These are phyloP conservation scores for Nycticebus coucang DNA, from an alignment of 2,113 vertebrate genomes.

Conservation along the genomic window DNA sequence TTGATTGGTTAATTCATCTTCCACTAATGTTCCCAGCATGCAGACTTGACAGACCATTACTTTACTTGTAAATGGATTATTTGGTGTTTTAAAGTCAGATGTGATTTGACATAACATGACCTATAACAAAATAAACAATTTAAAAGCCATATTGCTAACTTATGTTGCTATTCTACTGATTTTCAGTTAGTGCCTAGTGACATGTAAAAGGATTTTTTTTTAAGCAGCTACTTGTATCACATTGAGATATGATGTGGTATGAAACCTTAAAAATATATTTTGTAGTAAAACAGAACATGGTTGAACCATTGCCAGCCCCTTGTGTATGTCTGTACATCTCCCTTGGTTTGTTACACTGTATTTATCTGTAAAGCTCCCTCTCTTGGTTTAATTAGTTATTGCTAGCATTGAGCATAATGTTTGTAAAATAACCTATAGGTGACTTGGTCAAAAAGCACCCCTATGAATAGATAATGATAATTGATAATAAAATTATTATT, in stretches of 20 bases:
- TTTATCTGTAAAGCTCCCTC: neutral
- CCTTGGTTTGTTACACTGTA: neutral
- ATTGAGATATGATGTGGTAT: neutral
- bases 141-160: constrained; percentile 50
- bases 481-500: neutral
- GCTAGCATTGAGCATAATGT: neutral
- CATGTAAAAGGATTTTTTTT: neutral
- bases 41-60: constrained; percentile 71
- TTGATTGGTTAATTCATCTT: constrained; percentile 75
- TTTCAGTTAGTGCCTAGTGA: constrained; percentile 58
- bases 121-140: constrained; percentile 67
- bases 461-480: neutral
- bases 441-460: neutral
- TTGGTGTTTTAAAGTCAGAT: constrained; percentile 69
- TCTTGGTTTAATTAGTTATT: neutral
- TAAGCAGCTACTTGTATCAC: neutral
- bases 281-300: neutral
- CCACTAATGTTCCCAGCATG: constrained; percentile 61
- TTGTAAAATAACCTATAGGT: neutral
- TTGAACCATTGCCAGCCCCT: neutral
- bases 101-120: constrained; percentile 57
- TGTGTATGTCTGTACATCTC: neutral
- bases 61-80: constrained; percentile 72
- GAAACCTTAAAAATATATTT: neutral
- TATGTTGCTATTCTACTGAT: constrained; percentile 28